A percentile compares a stretch with the other conserved stretches of the same genome.
Evolutionary conservation across 2,113 vertebrate genomes (phyloP).

Genomic region (Hippocampus abdominalis): DNA sequence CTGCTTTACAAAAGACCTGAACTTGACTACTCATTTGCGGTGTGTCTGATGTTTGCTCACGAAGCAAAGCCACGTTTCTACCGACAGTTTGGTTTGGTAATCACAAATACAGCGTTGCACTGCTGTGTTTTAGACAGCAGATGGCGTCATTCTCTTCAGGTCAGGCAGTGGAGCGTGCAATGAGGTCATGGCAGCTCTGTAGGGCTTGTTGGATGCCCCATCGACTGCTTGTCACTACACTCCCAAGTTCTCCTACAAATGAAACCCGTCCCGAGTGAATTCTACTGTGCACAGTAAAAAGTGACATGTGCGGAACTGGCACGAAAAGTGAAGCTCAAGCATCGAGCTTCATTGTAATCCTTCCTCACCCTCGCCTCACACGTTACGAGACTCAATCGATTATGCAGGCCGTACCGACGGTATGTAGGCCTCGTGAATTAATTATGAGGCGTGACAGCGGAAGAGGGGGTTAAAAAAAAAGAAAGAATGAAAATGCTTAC

Average conservation of each 20-base stretch:
- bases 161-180: constrained; percentile 41
- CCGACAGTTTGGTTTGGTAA: not conserved
- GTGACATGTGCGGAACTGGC: not conserved
- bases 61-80: too few relatives aligned
- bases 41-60: not conserved
- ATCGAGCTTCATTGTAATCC: not conserved
- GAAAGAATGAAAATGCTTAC: not conserved
- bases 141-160: constrained; percentile 30
- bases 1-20: not conserved
- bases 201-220: constrained; percentile 43
- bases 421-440: constrained; percentile 41
- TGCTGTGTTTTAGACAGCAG: constrained; percentile 29
- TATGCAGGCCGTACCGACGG: constrained; percentile 15
- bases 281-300: not conserved
- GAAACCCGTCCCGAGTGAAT: not conserved
- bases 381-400: constrained; percentile 32
- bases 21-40: not conserved
- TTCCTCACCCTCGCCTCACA: constrained; percentile 7
- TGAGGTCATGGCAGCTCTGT: constrained; percentile 66
- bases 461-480: not conserved
- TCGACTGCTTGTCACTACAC: constrained; percentile 52
- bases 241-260: constrained; percentile 22
- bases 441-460: constrained; percentile 16
- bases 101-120: not conserved
- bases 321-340: not conserved